phyloP scores from a whole-genome alignment of 2,113 vertebrate species.

The Toxotes jaculatrix region DNA sequence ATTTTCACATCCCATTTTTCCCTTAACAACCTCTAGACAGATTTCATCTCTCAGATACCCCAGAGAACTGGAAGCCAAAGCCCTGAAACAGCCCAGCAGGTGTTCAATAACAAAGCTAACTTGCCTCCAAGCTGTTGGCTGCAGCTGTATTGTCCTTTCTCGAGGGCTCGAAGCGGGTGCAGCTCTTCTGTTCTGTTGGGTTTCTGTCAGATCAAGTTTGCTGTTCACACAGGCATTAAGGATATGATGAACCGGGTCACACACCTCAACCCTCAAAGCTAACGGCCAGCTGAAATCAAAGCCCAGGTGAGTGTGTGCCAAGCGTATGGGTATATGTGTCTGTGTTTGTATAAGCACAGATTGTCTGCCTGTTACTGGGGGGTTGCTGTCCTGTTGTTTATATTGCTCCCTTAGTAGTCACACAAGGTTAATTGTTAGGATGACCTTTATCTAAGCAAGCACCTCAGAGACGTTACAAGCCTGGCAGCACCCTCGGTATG shows the following conservation, averaged over 20 bases:
- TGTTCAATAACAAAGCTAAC: conserved; percentile 56
- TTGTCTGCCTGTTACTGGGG: conserved; percentile 12
- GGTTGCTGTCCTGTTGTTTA: conserved; percentile 65
- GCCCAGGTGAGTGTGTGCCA: conserved; percentile 27
- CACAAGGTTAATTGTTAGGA: conserved; percentile 81
- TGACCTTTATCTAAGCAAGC: conserved; percentile 74
- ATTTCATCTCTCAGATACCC: conserved; percentile 42
- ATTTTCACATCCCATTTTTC: conserved; percentile 32
- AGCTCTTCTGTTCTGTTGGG: conserved; percentile 19
- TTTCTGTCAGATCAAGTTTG: conserved; percentile 27
- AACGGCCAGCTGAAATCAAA: conserved; percentile 32
- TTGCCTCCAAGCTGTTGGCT: conserved; percentile 51
- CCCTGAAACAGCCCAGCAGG: conserved; percentile 53
- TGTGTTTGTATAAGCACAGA: conserved; percentile 43
- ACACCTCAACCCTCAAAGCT: conserved; percentile 1
- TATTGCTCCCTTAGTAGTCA: conserved; percentile 60
- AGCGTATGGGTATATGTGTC: conserved; percentile 4
- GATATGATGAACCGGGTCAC: conserved; percentile 31
- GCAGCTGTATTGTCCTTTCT: conserved; percentile 51
- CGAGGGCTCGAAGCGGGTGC: neutral
- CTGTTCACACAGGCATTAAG: conserved; percentile 26
- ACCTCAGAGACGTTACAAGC: conserved; percentile 64
- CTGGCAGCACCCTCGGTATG: conserved; percentile 30
- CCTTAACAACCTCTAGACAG: conserved; percentile 22
- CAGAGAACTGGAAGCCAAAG: conserved; percentile 30